phyloP scores from a whole-genome alignment of 2,113 vertebrate genomes.

The Pampusana beccarii region DNA sequence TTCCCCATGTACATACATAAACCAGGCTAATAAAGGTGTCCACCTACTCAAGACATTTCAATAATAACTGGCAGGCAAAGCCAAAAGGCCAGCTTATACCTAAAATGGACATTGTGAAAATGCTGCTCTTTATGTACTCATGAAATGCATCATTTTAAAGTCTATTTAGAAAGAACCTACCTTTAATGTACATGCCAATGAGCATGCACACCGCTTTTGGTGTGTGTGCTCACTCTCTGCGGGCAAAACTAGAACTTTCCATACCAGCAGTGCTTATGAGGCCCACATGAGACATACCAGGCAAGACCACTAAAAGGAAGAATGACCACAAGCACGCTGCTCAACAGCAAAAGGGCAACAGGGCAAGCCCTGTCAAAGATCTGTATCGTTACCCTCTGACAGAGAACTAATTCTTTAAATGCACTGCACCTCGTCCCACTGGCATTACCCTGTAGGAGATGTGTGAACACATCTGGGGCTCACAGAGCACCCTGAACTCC shows the following conservation, averaged over 20 bases:
- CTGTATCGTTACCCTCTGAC: rapidly evolving
- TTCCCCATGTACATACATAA: neutral
- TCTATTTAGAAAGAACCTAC: neutral
- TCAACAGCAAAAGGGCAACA: neutral
- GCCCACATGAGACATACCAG: neutral
- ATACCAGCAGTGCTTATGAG: rapidly evolving
- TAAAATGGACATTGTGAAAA: neutral
- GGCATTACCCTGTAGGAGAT: neutral
- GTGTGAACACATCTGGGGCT: neutral
- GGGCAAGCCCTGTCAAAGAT: neutral
- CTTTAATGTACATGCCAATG: neutral
- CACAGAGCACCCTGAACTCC: neutral
- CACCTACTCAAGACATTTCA: neutral
- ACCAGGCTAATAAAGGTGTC: neutral
- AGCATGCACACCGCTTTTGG: rapidly evolving
- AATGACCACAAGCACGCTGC: neutral
- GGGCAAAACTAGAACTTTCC: neutral
- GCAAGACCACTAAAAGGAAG: neutral
- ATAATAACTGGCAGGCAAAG: neutral
- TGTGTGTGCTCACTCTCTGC: rapidly evolving
- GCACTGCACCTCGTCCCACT: neutral
- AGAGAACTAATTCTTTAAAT: neutral
- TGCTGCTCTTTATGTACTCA: neutral
- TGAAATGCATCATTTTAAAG: neutral
- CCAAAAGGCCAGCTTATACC: neutral